Percentiles rank a stretch among this genome's conserved stretches.
Conservation (phyloP, 2,113 vertebrate genomes). For the Oxygymnocypris stewartii region DNA sequence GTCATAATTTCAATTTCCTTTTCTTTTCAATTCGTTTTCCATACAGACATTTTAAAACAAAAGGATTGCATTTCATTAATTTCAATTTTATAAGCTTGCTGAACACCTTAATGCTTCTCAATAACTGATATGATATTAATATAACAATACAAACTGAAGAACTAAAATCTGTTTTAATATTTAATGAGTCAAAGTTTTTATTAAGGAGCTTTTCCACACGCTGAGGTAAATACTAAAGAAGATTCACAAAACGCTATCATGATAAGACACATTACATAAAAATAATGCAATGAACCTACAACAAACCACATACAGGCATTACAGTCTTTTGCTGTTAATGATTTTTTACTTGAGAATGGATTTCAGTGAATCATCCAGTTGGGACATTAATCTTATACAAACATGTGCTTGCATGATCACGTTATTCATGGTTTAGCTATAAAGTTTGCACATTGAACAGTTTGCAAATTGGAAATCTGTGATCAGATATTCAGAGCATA, state of each 20-base stretch:
- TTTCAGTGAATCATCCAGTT: not conserved
- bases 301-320: too few species aligned
- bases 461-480: not conserved
- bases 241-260: too few species aligned
- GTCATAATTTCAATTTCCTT: not conserved
- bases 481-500: not conserved
- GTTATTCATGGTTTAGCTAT: not conserved
- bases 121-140: not conserved
- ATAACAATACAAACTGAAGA: too few species aligned
- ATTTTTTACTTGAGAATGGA: not conserved
- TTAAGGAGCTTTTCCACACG: too few species aligned
- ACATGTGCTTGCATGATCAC: not conserved
- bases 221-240: too few species aligned
- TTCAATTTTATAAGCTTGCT: not conserved
- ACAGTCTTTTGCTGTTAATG: too few species aligned
- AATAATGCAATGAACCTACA: too few species aligned
- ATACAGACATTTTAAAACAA: not conserved
- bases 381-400: not conserved
- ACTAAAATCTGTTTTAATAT: too few species aligned
- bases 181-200: too few species aligned
- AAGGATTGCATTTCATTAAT: not conserved
- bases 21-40: not conserved
- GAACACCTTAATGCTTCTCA: not conserved
- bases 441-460: not conserved
- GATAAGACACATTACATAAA: too few species aligned